Evolutionary conservation across 2,888 invertebrate genomes (phyloP).

Genomic region (Metellina segmentata): DNA sequence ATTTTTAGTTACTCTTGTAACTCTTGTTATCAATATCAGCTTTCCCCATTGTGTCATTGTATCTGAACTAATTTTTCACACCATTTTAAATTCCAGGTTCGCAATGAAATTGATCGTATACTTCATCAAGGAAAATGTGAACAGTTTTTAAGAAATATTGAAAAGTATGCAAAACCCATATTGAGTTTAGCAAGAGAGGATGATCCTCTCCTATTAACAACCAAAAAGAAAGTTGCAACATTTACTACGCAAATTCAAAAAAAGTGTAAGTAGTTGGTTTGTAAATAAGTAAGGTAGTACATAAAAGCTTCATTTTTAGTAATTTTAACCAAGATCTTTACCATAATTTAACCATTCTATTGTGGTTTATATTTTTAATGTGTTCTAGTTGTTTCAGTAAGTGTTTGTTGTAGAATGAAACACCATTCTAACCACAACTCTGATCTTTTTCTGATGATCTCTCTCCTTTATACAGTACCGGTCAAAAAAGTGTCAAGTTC

Average conservation of each 20-base stretch:
- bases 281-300: not conserved
- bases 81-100: constrained; percentile 19
- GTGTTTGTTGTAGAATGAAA: no score
- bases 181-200: constrained; percentile 13
- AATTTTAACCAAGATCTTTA: not conserved
- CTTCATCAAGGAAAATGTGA: constrained; percentile 36
- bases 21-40: no score
- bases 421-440: no score
- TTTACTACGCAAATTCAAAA: not conserved
- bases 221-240: not conserved
- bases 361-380: no score
- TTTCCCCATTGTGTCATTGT: no score
- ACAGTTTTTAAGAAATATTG: constrained; percentile 49
- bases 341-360: no score
- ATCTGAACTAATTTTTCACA: no score
- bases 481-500: no score
- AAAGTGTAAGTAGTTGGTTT: constrained; percentile 34
- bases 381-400: no score
- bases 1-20: no score
- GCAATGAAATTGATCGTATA: constrained; percentile 55
- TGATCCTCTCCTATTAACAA: constrained; percentile 21
- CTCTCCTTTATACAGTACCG: no score
- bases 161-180: constrained; percentile 24
- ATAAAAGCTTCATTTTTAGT: not conserved
- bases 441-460: no score